Conservation (phyloP, 2,888 invertebrate genomes). For the Serrognathus titanus region DNA sequence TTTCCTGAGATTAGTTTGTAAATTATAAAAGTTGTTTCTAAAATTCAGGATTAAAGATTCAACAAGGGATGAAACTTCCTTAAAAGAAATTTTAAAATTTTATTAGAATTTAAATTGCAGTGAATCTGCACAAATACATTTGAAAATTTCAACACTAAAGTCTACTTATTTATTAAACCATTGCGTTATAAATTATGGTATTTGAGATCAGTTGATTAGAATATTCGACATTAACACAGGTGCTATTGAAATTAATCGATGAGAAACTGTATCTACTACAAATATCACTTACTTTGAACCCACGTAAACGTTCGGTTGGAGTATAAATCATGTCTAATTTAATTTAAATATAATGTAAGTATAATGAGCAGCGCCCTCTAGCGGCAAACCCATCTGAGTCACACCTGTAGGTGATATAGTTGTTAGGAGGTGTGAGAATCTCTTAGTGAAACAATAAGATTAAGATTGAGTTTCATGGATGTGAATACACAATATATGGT, state of each 20-base stretch:
- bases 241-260: conserved; percentile 20
- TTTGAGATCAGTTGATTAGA: conserved; percentile 7
- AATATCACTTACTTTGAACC: conserved; percentile 32
- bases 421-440: conserved; percentile 46
- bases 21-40: too few species aligned
- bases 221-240: conserved; percentile 13
- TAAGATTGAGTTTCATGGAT: conserved; percentile 10
- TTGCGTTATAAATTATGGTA: background rate
- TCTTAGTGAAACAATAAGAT: conserved; percentile 17
- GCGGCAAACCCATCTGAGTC: conserved; percentile 46
- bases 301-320: conserved; percentile 30
- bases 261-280: conserved; percentile 23
- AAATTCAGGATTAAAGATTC: too few species aligned
- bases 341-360: conserved; percentile 47
- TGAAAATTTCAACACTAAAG: too few species aligned
- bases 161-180: too few species aligned
- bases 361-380: conserved; percentile 46
- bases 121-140: too few species aligned
- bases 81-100: too few species aligned
- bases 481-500: conserved; percentile 2
- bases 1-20: too few species aligned
- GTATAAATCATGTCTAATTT: conserved; percentile 45
- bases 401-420: conserved; percentile 48
- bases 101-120: too few species aligned
- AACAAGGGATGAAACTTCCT: too few species aligned